A percentile compares a stretch with the other conserved stretches of the same genome.
These are phyloP conservation scores for Thecophora atra DNA, from an alignment of 2,888 invertebrate species.

Conservation along the genomic window DNA sequence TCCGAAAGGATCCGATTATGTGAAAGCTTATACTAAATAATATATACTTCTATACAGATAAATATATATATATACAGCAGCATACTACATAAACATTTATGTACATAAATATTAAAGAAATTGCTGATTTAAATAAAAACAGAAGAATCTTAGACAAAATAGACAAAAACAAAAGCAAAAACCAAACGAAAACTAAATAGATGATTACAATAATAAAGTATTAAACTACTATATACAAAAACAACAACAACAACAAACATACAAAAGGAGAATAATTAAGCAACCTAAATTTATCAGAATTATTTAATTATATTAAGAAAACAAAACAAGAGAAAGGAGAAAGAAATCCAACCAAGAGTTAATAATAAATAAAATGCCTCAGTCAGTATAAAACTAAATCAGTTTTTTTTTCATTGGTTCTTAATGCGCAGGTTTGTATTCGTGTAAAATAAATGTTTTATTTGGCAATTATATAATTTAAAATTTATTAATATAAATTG, in stretches of 20 bases:
- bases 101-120: conserved; percentile 26
- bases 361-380: conserved; percentile 64
- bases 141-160: conserved; percentile 15
- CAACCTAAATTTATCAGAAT: conserved; percentile 47
- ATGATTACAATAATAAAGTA: conserved; percentile 34
- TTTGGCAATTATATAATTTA: too few species aligned
- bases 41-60: conserved; percentile 17
- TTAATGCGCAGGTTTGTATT: too few species aligned
- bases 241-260: conserved; percentile 22
- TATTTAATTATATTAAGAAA: conserved; percentile 49
- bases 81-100: conserved; percentile 12
- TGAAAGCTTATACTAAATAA: neutral
- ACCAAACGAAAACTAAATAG: conserved; percentile 45
- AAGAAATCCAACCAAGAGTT: conserved; percentile 38
- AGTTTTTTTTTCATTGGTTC: too few species aligned
- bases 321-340: too few species aligned
- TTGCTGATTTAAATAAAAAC: conserved; percentile 28
- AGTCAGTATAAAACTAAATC: conserved; percentile 65
- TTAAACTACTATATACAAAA: conserved; percentile 32
- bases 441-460: too few species aligned
- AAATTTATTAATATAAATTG: too few species aligned
- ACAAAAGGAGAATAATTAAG: conserved; percentile 35
- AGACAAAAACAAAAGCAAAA: conserved; percentile 3
- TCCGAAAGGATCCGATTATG: neutral
- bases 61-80: conserved; percentile 25